phyloP scores from a whole-genome alignment of 37 sponge, comb jelly and placozoan species.

The Crambe crambe region DNA sequence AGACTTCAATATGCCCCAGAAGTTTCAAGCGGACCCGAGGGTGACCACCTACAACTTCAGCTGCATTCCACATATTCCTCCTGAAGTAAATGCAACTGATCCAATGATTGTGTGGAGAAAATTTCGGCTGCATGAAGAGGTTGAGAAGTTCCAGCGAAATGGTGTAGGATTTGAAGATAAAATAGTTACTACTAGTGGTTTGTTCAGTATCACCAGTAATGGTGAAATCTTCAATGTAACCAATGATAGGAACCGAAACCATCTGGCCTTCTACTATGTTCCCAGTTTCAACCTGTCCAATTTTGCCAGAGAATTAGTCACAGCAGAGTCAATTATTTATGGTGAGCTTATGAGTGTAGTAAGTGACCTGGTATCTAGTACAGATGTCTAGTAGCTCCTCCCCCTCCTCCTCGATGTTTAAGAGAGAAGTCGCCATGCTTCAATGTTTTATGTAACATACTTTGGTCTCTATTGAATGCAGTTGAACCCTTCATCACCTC shows the following conservation, averaged over 20 bases:
- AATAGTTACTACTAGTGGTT: neutral
- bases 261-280: constrained; percentile 1
- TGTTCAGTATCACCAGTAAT: neutral
- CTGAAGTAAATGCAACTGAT: neutral
- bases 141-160: neutral
- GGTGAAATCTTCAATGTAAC: neutral
- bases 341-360: neutral
- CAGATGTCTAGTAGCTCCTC: too few species aligned
- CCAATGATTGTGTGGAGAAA: constrained; percentile 2
- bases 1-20: neutral
- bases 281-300: neutral
- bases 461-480: neutral
- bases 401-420: too few species aligned
- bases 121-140: neutral
- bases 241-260: too few species aligned
- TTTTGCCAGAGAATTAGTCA: neutral
- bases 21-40: neutral
- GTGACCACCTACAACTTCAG: neutral
- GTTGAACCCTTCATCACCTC: neutral
- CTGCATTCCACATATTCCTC: neutral
- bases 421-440: too few species aligned
- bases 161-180: neutral
- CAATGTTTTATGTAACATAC: neutral
- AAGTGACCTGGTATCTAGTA: neutral
- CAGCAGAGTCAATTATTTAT: neutral